Base-by-base conservation (phyloP, 2,888 invertebrate species). In the Phyllotreta cruciferae region DNA sequence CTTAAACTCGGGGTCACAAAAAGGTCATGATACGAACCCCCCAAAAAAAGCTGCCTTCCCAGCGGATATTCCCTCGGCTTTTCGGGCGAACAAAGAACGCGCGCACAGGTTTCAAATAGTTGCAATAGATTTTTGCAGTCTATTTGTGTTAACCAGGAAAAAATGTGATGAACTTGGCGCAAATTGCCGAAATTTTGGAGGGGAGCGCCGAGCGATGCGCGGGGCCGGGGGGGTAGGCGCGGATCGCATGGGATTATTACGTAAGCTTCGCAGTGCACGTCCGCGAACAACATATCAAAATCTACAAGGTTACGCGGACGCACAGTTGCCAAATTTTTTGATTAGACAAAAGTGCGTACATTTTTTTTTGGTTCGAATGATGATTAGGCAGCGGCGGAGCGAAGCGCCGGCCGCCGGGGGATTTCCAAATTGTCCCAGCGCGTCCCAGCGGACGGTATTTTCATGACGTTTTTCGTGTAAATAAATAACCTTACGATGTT, bases 141-240 rank as follows among this genome's bases (percentile, higher is more conserved):
- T 79, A 80, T 78, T 80, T 79, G 79, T 77, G 79, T 78, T 77
- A 80, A 80, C 79, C 80, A 80, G 80, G 80, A 80, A 81, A 80
- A 79, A 80, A 79, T 78, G 75, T 76, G 74, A 70, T 72, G 74
- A 75, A 74, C 73, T 75, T 74, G 74, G 62, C 70, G 68, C 78
- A 76, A 77, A 74, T 79, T 78, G 79, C 79, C 79, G 78, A 79
- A 79, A 71, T 70, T 75, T 66, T 68, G 71, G 70, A 71, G 71
- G 71, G 75, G 77, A 56, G 78, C 74, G 64, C 70, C 74, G 70
- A 73, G 69, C 65, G 70, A 66, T 72, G 66, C 60, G 72, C 74
- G 55, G 77, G 74, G 69, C 68, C 72, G 71, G 71, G 67, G 73
- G 68, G 55, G 68, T 71, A 54, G 69, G 66, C 66, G 71, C 72